Evolutionary conservation across 2,113 vertebrate species (phyloP).

Genomic region (Xiphorhynchus elegans): DNA sequence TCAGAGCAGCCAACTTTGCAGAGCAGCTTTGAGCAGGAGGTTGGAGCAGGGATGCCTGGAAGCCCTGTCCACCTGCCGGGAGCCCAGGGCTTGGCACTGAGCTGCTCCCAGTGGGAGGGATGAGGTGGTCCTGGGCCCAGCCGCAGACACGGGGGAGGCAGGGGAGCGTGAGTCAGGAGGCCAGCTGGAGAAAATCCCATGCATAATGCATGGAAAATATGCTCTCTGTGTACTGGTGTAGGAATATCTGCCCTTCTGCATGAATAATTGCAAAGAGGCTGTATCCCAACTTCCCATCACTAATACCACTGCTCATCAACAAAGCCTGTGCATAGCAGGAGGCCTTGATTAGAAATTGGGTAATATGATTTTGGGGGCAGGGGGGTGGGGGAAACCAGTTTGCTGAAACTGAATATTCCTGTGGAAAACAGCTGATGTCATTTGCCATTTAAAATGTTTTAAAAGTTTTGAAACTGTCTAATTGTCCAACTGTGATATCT

Average conservation of each 20-base stretch:
- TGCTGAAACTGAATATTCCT: background rate
- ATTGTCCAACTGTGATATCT: background rate
- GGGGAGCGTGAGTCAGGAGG: background rate
- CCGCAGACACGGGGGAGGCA: slow-evolving; percentile 24
- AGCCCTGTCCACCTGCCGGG: background rate
- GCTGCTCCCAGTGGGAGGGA: background rate
- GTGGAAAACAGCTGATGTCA: background rate
- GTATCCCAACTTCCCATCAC: background rate
- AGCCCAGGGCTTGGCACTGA: background rate
- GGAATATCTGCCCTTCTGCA: background rate
- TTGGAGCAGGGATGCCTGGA: background rate
- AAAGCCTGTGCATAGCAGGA: background rate
- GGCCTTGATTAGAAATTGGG: background rate
- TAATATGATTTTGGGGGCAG: accelerated
- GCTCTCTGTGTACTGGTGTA: background rate
- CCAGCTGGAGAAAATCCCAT: slow-evolving; percentile 50
- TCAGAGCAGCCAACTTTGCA: background rate
- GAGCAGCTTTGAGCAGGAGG: background rate
- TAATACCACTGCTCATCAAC: background rate
- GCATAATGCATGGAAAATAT: slow-evolving; percentile 29
- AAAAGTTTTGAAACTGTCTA: background rate
- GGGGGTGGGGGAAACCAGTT: accelerated
- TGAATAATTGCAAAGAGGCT: background rate
- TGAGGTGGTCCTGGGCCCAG: background rate
- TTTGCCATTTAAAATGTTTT: background rate